Conservation (phyloP, 2,888 invertebrate genomes). For the Cerastis rubricosa region DNA sequence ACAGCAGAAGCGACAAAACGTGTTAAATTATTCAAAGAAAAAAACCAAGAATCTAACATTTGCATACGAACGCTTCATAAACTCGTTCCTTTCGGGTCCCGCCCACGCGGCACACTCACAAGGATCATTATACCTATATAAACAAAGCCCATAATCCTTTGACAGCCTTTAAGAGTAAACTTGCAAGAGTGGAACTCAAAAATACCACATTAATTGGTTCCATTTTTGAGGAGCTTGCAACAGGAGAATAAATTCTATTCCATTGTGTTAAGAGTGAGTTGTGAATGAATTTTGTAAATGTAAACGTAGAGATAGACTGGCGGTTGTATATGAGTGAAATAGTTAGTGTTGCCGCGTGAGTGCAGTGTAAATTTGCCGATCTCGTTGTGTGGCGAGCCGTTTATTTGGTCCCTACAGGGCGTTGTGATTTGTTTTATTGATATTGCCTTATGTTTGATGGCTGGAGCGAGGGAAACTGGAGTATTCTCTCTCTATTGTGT, state of each 20-base stretch:
- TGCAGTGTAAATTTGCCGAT: conserved; percentile 88
- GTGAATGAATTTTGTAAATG: conserved; percentile 50
- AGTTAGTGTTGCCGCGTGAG: conserved; percentile 86
- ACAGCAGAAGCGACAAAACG: conserved; percentile 69
- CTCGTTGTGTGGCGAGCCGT: conserved; percentile 84
- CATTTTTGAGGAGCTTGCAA: conserved; percentile 25
- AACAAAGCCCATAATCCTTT: conserved; percentile 83
- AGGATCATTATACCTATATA: conserved; percentile 73
- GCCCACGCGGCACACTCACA: conserved; percentile 73
- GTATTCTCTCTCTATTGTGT: conserved; percentile 37
- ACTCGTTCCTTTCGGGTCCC: conserved; percentile 73
- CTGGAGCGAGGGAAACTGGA: conserved; percentile 46
- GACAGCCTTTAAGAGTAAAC: conserved; percentile 70
- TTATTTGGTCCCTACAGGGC: conserved; percentile 80
- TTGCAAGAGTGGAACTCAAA: conserved; percentile 75
- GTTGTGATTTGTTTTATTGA: conserved; percentile 84
- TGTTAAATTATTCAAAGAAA: conserved; percentile 72
- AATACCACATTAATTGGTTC: conserved; percentile 69
- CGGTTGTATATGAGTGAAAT: conserved; percentile 81
- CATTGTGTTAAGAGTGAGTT: conserved; percentile 52
- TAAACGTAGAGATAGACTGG: conserved; percentile 58
- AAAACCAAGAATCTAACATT: conserved; percentile 73
- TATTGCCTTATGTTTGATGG: conserved; percentile 65
- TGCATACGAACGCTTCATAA: conserved; percentile 83
- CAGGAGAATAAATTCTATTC: conserved; percentile 60